Conservation (phyloP, 1,140 invertebrate species). For the Colletes latitarsis region DNA sequence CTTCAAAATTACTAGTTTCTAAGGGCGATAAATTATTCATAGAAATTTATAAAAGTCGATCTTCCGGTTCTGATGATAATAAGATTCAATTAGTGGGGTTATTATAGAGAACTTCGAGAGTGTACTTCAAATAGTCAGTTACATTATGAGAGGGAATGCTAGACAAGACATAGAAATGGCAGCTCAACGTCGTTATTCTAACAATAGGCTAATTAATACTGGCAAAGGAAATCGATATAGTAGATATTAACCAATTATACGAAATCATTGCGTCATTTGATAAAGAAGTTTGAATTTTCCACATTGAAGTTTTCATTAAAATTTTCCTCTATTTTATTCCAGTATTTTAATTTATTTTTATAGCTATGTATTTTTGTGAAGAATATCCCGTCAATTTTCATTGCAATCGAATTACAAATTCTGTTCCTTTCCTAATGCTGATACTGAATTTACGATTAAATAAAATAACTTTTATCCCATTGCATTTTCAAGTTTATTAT, state of each 20-base stretch:
- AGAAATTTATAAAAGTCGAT: constrained; percentile 1
- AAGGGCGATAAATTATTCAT: background rate
- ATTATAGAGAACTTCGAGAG: background rate
- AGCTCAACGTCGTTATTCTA: background rate
- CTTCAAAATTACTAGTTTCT: background rate
- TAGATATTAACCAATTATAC: background rate
- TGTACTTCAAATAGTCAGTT: background rate
- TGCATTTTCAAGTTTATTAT: too few species aligned
- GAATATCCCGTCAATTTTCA: too few species aligned
- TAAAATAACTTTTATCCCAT: too few species aligned
- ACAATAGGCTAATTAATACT: constrained; percentile 16
- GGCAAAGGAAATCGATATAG: background rate
- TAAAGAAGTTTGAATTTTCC: background rate
- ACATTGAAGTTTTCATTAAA: background rate
- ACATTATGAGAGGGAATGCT: background rate
- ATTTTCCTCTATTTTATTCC: background rate
- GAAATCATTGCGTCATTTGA: background rate
- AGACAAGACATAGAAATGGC: background rate
- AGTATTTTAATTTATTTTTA: background rate
- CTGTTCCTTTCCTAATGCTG: too few species aligned
- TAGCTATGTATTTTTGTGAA: too few species aligned
- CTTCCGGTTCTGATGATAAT: constrained; percentile 7
- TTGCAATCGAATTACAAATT: too few species aligned
- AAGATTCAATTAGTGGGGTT: background rate
- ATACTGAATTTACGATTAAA: too few species aligned